Evolutionary conservation across 2,888 invertebrate genomes (phyloP), one percentile per base, ranked within the genome.

Genomic region (Aphidius colemani): DNA sequence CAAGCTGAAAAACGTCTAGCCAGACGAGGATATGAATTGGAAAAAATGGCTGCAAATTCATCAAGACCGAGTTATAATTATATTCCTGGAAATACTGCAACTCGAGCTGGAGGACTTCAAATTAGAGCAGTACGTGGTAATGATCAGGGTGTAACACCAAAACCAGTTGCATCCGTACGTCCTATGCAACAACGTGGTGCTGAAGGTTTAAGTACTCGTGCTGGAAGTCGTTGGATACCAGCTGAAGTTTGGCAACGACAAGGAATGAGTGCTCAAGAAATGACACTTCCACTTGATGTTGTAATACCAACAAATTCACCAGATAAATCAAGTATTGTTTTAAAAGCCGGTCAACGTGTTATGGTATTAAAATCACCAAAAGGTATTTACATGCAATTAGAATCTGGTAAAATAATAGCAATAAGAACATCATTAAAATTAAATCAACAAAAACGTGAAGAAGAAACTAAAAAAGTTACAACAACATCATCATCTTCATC

Each of bases 181-280:
- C 95, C 95, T 4, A 93, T 95, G 90, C 94, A 94, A 78, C 78
- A 83, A 48, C 72, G 79, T 7, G 81, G 81, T 9, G 75, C 74
- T 7, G 80, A 82, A 40, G 78, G 81, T 57, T 72, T 83, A 75
- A 84, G 84, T 10, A 81, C 85, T 10, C 85, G 89, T 63, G 78
- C 77, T 7, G 82, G 83, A 10, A 83, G 81, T 4, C 82, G 89
- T 58, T 94, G 94, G 94, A 94, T 94, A 72, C 94, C 94, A 6
- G 94, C 94, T 6, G 94, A 94, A 83, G 93, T 94, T 63, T 94
- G 94, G 94, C 92, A 94, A 74, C 85, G 94, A 50, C 96, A 96
- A 83, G 96, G 96, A 67, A 96, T 96, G 90, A 94, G 94, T 18
- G 95, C 95, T 30, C 95, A 95, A 83, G 96, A 96, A 85, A 95